Percentiles rank a stretch among this genome's conserved stretches.
Conservation (phyloP, 2,113 vertebrate genomes). For the Oryzias woworae region DNA sequence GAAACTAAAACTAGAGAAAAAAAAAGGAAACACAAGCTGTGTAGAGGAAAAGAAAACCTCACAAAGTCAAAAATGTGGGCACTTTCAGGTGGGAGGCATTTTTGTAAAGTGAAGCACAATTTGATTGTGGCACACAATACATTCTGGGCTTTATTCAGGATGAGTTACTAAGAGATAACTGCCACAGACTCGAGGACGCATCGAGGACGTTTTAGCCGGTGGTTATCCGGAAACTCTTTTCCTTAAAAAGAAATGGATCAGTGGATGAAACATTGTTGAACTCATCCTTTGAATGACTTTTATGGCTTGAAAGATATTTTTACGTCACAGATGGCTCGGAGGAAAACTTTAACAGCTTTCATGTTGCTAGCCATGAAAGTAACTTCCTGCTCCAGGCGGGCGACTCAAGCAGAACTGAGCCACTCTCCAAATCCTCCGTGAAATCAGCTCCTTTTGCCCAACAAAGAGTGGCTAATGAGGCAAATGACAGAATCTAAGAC, state of each 20-base stretch:
- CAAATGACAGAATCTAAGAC: constrained; percentile 58
- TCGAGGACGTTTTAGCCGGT: constrained; percentile 28
- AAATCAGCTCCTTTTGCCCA: constrained; percentile 66
- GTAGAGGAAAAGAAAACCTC: constrained; percentile 49
- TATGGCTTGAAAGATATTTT: constrained; percentile 52
- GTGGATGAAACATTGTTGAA: constrained; percentile 51
- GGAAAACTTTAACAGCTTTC: constrained; percentile 64
- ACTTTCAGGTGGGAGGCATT: constrained; percentile 34
- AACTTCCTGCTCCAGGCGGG: constrained; percentile 51
- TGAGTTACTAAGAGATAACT: constrained; percentile 32
- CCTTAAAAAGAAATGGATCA: constrained; percentile 63
- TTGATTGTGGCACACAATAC: constrained; percentile 28
- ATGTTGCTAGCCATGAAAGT: constrained; percentile 53
- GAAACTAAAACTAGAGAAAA: not conserved
- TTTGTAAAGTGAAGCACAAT: constrained; percentile 11
- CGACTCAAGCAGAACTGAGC: constrained; percentile 54
- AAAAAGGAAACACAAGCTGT: constrained; percentile 37
- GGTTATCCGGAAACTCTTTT: constrained; percentile 34
- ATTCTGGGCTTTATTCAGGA: constrained; percentile 26
- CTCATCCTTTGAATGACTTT: constrained; percentile 47
- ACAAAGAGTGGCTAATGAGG: constrained; percentile 73
- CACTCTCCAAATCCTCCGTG: constrained; percentile 70
- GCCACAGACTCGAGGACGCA: constrained; percentile 12
- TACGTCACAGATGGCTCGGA: constrained; percentile 55
- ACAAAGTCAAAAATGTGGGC: constrained; percentile 51